A percentile compares a stretch with the other conserved stretches of the same genome.
phyloP scores from a whole-genome alignment of 2,797 vertebrate genomes.

The Sebastolobus altivelis region DNA sequence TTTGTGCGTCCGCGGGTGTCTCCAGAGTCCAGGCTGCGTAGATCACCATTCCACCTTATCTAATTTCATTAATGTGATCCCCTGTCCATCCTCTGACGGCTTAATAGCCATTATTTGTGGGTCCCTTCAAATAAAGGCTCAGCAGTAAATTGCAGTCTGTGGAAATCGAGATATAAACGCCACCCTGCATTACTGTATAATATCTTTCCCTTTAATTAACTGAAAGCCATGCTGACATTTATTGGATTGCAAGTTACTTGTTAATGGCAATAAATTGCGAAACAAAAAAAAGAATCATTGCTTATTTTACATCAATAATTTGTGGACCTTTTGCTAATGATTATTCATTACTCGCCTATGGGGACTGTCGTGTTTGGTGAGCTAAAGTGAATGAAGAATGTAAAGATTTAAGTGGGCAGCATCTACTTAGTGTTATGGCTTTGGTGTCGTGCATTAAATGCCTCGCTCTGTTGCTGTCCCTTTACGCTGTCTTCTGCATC shows the following conservation, averaged over 20 bases:
- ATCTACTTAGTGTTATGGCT: constrained; percentile 74
- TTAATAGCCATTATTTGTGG: constrained; percentile 99
- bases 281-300: constrained; percentile 91
- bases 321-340: constrained; percentile 87
- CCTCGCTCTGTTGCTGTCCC: constrained; percentile 37
- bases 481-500: constrained; percentile 42
- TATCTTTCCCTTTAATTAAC: constrained; percentile 99
- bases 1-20: constrained; percentile 47
- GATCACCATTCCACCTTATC: constrained; percentile 91
- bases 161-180: constrained; percentile 98
- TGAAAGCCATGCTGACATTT: constrained; percentile 98
- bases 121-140: constrained; percentile 95
- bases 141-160: constrained; percentile 94
- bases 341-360: constrained; percentile 83
- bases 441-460: constrained; percentile 62
- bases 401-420: constrained; percentile 80
- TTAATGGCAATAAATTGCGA: constrained; percentile 93
- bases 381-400: constrained; percentile 84
- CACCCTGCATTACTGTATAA: constrained; percentile 95
- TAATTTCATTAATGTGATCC: constrained; percentile 98
- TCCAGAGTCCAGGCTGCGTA: constrained; percentile 82
- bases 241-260: constrained; percentile 97
- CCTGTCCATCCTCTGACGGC: constrained; percentile 94
- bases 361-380: constrained; percentile 83
- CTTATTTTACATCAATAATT: constrained; percentile 91